These are phyloP conservation scores for Spea bombifrons DNA, from an alignment of 2,113 vertebrate genomes.

Conservation along the genomic window DNA sequence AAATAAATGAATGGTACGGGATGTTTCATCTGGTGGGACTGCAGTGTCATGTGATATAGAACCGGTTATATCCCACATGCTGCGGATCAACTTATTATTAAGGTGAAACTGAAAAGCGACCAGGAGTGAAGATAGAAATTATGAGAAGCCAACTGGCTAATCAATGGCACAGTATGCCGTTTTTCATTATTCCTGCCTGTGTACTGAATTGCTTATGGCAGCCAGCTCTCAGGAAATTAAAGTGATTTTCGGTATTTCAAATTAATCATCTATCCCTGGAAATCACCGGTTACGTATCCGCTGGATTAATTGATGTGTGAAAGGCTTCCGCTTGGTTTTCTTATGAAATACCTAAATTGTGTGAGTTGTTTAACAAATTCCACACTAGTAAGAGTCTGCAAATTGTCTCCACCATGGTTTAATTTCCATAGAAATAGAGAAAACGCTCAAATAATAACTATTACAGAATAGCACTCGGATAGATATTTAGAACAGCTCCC, in stretches of 20 bases:
- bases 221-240: constrained; percentile 45
- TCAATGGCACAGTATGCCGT: constrained; percentile 15
- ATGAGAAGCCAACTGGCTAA: constrained; percentile 43
- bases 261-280: constrained; percentile 46
- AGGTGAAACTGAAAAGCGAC: constrained; percentile 55
- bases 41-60: constrained; percentile 49
- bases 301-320: constrained; percentile 49
- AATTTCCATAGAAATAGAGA: no score
- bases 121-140: constrained; percentile 40
- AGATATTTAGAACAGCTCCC: no score
- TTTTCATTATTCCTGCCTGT: background rate
- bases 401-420: no score
- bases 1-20: constrained; percentile 39
- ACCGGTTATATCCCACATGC: constrained; percentile 46
- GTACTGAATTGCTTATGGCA: constrained; percentile 42
- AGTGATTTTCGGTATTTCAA: constrained; percentile 30
- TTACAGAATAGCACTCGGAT: no score
- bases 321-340: background rate
- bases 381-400: background rate
- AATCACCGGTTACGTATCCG: constrained; percentile 44
- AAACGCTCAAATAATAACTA: no score
- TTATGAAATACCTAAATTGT: background rate
- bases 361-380: background rate
- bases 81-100: constrained; percentile 27
- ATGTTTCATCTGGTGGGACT: constrained; percentile 42